A percentile compares a stretch with the other conserved stretches of the same genome.
These are phyloP conservation scores for Silvanus unidentatus DNA, from an alignment of 2,888 invertebrate species.

Conservation along the genomic window DNA sequence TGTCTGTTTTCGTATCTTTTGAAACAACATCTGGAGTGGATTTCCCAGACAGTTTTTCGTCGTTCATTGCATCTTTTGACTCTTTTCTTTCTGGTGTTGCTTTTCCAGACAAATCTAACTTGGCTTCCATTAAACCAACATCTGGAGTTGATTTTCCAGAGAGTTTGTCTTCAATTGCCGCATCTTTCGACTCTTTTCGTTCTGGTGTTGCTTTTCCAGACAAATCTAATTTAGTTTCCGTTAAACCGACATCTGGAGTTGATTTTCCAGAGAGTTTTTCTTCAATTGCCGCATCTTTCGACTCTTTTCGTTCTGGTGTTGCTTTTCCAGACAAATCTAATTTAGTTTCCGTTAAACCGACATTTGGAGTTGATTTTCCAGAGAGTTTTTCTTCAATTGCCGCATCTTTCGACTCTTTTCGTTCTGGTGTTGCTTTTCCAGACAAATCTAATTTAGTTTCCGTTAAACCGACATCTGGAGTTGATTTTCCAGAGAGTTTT, in stretches of 20 bases:
- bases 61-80: constrained; percentile 2
- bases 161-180: constrained; percentile 1
- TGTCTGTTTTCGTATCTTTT: constrained; percentile 1
- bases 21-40: constrained; percentile 13
- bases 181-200: neutral
- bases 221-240: neutral
- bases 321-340: constrained; percentile 8
- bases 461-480: constrained; percentile 8
- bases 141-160: constrained; percentile 19
- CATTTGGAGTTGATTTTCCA: constrained; percentile 18
- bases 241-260: neutral
- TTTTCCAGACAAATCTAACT: constrained; percentile 3
- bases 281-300: neutral
- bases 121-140: constrained; percentile 3
- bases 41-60: constrained; percentile 14
- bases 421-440: constrained; percentile 17
- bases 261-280: constrained; percentile 1
- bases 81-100: constrained; percentile 4
- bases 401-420: neutral
- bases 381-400: constrained; percentile 9
- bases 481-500: constrained; percentile 14
- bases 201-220: constrained; percentile 6
- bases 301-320: constrained; percentile 10
- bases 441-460: constrained; percentile 6
- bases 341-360: constrained; percentile 3